A percentile compares a stretch with the other conserved stretches of the same genome.
Evolutionary conservation across 1,140 invertebrate genomes (phyloP).

Genomic region (Coelopa frigida): DNA sequence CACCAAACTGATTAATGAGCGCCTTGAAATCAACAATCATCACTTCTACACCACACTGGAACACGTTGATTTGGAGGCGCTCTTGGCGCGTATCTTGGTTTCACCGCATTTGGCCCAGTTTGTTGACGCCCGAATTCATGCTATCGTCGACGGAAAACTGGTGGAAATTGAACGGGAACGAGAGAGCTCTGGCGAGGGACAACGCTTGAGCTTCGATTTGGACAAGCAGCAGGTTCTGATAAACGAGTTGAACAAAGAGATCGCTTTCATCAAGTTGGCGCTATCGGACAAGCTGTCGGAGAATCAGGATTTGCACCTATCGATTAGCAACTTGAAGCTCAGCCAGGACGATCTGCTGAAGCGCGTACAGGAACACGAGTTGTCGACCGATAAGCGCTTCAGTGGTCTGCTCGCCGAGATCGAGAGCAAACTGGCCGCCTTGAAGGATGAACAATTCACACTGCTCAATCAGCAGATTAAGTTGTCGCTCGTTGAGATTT

Average conservation of each 20-base stretch:
- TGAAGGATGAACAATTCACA: conserved; percentile 30
- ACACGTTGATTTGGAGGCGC: conserved; percentile 23
- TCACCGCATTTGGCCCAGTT: conserved; percentile 21
- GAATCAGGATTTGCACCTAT: conserved; percentile 38
- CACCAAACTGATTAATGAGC: conserved; percentile 29
- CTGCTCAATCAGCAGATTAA: conserved; percentile 40
- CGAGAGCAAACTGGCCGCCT: conserved; percentile 24
- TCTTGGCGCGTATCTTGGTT: conserved; percentile 25
- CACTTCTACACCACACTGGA: conserved; percentile 40
- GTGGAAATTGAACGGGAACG: not conserved
- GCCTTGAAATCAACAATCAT: conserved; percentile 23
- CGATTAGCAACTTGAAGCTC: conserved; percentile 26
- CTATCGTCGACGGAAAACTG: conserved; percentile 12
- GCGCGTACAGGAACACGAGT: conserved; percentile 29
- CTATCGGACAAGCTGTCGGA: conserved; percentile 34
- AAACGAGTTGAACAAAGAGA: conserved; percentile 42
- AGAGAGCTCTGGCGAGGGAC: conserved; percentile 14
- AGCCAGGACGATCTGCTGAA: conserved; percentile 29
- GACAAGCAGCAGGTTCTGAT: conserved; percentile 31
- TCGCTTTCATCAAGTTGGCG: conserved; percentile 44
- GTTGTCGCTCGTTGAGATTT: conserved; percentile 34
- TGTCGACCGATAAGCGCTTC: conserved; percentile 31
- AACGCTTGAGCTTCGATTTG: not conserved
- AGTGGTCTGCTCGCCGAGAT: conserved; percentile 30
- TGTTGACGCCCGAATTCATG: conserved; percentile 24